Evolutionary conservation across 1,140 invertebrate species (phyloP), one percentile per base, ranked within the genome.

Genomic region (Eurytemora carolleeae): DNA sequence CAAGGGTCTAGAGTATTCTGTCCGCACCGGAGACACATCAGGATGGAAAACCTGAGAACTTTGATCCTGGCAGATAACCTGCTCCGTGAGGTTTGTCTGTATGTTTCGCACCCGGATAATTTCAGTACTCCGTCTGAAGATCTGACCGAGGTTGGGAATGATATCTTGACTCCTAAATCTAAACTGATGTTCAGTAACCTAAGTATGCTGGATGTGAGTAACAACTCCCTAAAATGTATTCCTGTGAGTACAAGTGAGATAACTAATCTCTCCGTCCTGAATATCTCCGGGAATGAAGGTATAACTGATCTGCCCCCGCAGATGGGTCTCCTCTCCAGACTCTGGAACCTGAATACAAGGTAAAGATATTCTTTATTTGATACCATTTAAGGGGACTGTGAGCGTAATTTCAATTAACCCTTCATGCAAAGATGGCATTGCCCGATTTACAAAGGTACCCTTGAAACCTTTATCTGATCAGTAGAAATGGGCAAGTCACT

Each of bases 341-440:
- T 99, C 16, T 98, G 94, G 92, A 97, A 93, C 73, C 73, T 98
- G 16, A 94, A 93, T 71, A 88, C 92, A 3, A 79, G 31, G 31
- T 44, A 44, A 44, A 44, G 7, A 44, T 7, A 12, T 44, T 44
- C n/a, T n/a, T n/a, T n/a, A n/a, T n/a, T n/a, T n/a, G n/a, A n/a
- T n/a, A n/a, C n/a, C n/a, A n/a, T n/a, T n/a, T n/a, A n/a, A n/a
- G n/a, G n/a, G n/a, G n/a, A n/a, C n/a, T n/a, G n/a, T n/a, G n/a
- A n/a, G n/a, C n/a, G n/a, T n/a, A n/a, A n/a, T n/a, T n/a, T n/a
- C n/a, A n/a, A n/a, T n/a, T n/a, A n/a, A n/a, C n/a, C n/a, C n/a
- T n/a, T n/a, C n/a, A n/a, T n/a, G n/a, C n/a, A n/a, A n/a, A n/a
- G n/a, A n/a, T n/a, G n/a, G n/a, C n/a, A n/a, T n/a, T n/a, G n/a